phyloP scores from a whole-genome alignment of 2,888 invertebrate genomes.

The Adineta ricciae region DNA sequence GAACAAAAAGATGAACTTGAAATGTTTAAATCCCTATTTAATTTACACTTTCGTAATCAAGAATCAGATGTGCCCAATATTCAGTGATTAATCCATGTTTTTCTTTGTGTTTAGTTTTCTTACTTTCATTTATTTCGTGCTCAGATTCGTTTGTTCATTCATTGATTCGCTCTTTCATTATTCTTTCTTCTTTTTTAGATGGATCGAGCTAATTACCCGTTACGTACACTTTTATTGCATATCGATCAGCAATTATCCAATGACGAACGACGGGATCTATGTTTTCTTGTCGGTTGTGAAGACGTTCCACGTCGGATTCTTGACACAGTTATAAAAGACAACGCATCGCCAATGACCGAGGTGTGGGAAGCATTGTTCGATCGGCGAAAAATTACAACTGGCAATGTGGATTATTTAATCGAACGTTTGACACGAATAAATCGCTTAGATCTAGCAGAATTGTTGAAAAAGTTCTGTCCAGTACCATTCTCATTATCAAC shows the following conservation, averaged over 20 bases:
- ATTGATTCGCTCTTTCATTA: neutral
- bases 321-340: neutral
- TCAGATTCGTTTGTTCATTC: neutral
- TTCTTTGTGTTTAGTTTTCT: neutral
- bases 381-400: neutral
- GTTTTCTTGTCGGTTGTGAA: neutral
- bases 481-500: neutral
- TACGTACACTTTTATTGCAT: neutral
- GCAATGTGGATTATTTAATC: neutral
- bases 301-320: neutral
- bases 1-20: neutral
- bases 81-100: neutral
- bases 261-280: neutral
- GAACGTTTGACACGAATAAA: neutral
- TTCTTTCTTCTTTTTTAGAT: neutral
- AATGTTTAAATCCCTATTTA: neutral
- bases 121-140: neutral
- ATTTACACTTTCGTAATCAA: neutral
- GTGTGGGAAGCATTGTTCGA: constrained; percentile 1
- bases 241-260: neutral
- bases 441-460: neutral
- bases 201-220: neutral
- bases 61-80: constrained; percentile 3
- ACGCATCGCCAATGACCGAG: neutral
- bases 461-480: neutral